Base-by-base conservation (phyloP, 1,140 invertebrate genomes). In the Thalassaphorura encarpata region DNA sequence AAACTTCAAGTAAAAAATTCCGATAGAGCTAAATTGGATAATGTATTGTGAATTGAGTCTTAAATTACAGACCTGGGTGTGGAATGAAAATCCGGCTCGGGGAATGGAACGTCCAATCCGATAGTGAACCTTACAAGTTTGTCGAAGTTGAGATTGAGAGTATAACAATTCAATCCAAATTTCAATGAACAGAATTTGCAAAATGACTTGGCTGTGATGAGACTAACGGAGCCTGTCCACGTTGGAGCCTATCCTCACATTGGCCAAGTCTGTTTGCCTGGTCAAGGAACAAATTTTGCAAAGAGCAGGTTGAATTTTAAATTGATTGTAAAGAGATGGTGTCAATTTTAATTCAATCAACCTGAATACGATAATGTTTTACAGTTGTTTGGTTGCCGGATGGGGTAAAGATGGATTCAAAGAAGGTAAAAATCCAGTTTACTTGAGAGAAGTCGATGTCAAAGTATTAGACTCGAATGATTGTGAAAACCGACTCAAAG, bases 331-430 rank as follows among this genome's bases (percentile, higher is more conserved):
- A n/a, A n/a, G n/a, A n/a, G n/a, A n/a, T n/a, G n/a, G n/a, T n/a
- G n/a, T n/a, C n/a, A n/a, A n/a, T n/a, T n/a, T n/a, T n/a, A n/a
- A n/a, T n/a, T n/a, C n/a, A n/a, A n/a, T n/a, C n/a, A n/a, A n/a
- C n/a, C n/a, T n/a, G n/a, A n/a, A n/a, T n/a, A n/a, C n/a, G n/a
- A n/a, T n/a, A n/a, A n/a, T n/a, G n/a, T n/a, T 42, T 11, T 48
- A 54, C 5, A 66, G 71, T 24, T 89, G 86, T 66, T 80, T 75
- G 75, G 83, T 87, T 0, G 77, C 84, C 1, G 86, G 86, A n/a
- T 88, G 85, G 84, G 85, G 86, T 24, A 85, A 86, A 64, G 76
- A 85, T 66, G 78, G 80, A 60, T 88, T 87, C 62, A 82, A 82
- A 15, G 60, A 47, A 15, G 82, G 81, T 0, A 73, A 72, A 33